These are phyloP conservation scores for Clarias batrachus DNA, from an alignment of 2,113 vertebrate genomes.

Conservation along the genomic window DNA sequence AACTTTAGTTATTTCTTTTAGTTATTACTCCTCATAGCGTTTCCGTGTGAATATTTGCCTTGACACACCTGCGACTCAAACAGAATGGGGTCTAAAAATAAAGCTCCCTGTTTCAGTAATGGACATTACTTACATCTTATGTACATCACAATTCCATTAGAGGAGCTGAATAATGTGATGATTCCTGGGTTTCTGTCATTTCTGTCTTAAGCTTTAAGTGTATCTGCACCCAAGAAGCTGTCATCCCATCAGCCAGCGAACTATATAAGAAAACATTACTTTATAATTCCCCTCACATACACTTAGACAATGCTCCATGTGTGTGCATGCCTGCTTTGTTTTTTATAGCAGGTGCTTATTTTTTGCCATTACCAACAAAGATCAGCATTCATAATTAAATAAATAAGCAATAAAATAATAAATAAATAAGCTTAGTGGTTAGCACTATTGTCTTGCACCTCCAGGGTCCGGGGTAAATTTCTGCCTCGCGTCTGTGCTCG, in stretches of 20 bases:
- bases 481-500: too few relatives aligned
- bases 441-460: too few relatives aligned
- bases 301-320: neutral
- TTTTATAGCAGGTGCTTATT: neutral
- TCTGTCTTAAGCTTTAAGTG: neutral
- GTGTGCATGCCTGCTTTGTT: neutral
- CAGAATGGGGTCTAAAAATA: neutral
- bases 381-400: neutral
- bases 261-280: constrained; percentile 20
- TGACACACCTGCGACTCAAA: neutral
- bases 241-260: neutral
- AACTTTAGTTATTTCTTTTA: neutral
- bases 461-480: too few relatives aligned
- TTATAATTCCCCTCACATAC: neutral
- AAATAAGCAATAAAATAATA: too few relatives aligned
- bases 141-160: constrained; percentile 28
- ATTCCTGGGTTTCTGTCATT: neutral
- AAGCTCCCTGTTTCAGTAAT: neutral
- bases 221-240: neutral
- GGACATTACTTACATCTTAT: neutral
- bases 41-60: neutral
- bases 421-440: too few relatives aligned
- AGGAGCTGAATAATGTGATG: constrained; percentile 19
- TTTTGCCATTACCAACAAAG: neutral
- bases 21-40: neutral